phyloP scores from a whole-genome alignment of 2,113 vertebrate genomes.

The Arenaria interpres region DNA sequence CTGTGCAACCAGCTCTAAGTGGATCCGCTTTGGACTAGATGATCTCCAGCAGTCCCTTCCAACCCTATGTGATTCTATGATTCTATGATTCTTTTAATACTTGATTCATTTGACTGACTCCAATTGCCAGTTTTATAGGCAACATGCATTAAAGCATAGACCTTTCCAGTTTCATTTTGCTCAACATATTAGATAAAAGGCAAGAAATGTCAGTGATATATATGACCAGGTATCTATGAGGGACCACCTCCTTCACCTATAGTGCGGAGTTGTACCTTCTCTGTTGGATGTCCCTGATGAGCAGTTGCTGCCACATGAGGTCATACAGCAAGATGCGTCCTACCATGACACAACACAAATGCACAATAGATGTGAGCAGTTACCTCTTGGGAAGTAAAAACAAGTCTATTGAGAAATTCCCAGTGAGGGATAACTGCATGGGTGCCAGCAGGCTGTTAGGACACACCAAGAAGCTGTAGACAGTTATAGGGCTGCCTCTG shows the following conservation, averaged over 20 bases:
- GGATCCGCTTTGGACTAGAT: no score
- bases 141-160: neutral
- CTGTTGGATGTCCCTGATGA: neutral
- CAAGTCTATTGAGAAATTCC: neutral
- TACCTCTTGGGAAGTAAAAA: neutral
- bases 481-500: neutral
- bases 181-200: neutral
- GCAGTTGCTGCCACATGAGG: no score
- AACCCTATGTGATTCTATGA: no score
- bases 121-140: neutral
- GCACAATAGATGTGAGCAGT: neutral
- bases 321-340: rapidly evolving
- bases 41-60: no score
- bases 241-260: neutral
- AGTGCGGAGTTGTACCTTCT: neutral
- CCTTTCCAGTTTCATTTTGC: neutral
- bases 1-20: no score
- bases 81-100: neutral
- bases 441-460: neutral
- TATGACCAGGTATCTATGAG: neutral
- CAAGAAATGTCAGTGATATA: neutral
- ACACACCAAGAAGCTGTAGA: neutral
- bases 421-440: neutral
- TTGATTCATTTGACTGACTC: neutral
- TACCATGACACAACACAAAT: neutral